Evolutionary conservation across 2,797 vertebrate genomes (phyloP), one percentile per base, ranked within the genome.

Genomic region (Brachyalestes nurse): DNA sequence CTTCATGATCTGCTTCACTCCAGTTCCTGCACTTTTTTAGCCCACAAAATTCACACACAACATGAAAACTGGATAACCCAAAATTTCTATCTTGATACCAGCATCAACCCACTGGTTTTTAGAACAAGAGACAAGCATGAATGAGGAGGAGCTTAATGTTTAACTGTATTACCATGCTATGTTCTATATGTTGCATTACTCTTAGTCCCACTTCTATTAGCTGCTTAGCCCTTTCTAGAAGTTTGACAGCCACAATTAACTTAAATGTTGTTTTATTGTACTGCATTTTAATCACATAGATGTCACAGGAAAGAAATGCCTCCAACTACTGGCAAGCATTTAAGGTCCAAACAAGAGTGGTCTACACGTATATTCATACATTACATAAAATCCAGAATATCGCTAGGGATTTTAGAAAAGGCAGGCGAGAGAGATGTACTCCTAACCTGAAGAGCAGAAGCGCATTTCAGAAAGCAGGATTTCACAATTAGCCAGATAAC

Each of bases 241-340:
- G n/a, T 55, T 5, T 34, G 61, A 47, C 16, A 1, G 14, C 2
- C 12, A 49, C 28, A 71, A 14, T 4, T 8, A n/a, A 19, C 5
- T 42, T 71, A 25, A 5, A 53, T 53, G 0, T 58, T 53, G 0
- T 58, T 73, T 73, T 40, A 58, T 73, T 73, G 6, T 42, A 60
- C n/a, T 10, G 49, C 49, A 73, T 42, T 73, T 55, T 42, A 73
- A 55, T 72, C 42, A 72, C 28, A 42, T 21, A 72, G 70, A 72
- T 72, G 58, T 45, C 7, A 34, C 25, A 78, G 23, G 4, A 67
- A 42, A n/a, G 73, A 38, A 38, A 65, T 45, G 60, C 55, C 23
- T 40, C 19, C 14, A 51, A 67, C 65, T 23, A 40, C 42, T 28
- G 51, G 42, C 13, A 66, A 16, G 38, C 12, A 55, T 1, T 81